Evolutionary conservation across 2,888 invertebrate species (phyloP).

Genomic region (Orgyia antiqua): DNA sequence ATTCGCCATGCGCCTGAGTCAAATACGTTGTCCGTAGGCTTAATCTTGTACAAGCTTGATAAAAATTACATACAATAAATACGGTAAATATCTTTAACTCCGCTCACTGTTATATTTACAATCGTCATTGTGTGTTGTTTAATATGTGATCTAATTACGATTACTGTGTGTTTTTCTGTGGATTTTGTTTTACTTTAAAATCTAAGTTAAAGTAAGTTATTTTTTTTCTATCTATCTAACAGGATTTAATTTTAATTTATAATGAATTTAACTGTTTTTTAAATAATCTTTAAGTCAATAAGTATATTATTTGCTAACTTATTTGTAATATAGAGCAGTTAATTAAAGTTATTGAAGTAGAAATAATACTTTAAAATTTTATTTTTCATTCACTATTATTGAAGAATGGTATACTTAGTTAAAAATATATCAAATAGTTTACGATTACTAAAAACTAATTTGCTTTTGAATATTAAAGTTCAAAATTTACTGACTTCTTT

Average conservation of each 20-base stretch:
- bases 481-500: too few species aligned
- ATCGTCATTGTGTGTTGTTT: constrained; percentile 17
- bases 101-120: constrained; percentile 21
- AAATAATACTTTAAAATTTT: too few species aligned
- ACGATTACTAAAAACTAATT: too few species aligned
- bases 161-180: constrained; percentile 4
- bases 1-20: constrained; percentile 58
- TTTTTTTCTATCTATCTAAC: background rate
- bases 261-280: too few species aligned
- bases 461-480: too few species aligned
- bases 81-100: constrained; percentile 19
- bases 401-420: too few species aligned
- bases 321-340: too few species aligned
- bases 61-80: constrained; percentile 18
- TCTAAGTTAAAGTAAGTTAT: constrained; percentile 9
- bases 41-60: constrained; percentile 22
- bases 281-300: too few species aligned
- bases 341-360: too few species aligned
- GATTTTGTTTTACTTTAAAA: constrained; percentile 3
- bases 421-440: too few species aligned
- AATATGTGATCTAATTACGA: constrained; percentile 7
- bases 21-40: constrained; percentile 26
- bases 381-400: too few species aligned
- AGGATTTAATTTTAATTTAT: background rate
- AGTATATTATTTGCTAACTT: too few species aligned